These are phyloP conservation scores for Molorchus minor DNA, from an alignment of 2,888 invertebrate species.

Conservation along the genomic window DNA sequence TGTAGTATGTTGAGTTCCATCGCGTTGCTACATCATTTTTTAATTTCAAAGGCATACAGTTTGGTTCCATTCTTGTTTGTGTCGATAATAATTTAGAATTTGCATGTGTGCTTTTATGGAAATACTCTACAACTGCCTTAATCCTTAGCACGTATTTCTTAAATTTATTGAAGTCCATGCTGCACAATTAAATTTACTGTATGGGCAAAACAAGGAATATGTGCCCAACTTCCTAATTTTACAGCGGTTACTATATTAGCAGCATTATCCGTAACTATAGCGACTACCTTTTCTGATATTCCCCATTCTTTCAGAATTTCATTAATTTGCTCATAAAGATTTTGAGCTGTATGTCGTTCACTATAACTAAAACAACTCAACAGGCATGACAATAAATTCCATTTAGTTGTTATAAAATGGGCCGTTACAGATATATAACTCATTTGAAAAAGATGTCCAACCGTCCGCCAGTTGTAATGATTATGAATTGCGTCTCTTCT, in stretches of 20 bases:
- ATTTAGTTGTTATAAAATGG: slow-evolving; percentile 27
- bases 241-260: slow-evolving; percentile 26
- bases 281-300: slow-evolving; percentile 24
- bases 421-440: slow-evolving; percentile 32
- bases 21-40: slow-evolving; percentile 30
- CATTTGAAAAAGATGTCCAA: slow-evolving; percentile 31
- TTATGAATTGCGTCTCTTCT: slow-evolving; percentile 14
- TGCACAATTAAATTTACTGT: slow-evolving; percentile 29
- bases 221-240: slow-evolving; percentile 16
- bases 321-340: slow-evolving; percentile 21
- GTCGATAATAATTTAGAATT: slow-evolving; percentile 23
- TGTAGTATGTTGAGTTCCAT: slow-evolving; percentile 33
- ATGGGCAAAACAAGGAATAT: slow-evolving; percentile 33
- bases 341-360: slow-evolving; percentile 27
- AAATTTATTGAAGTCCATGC: slow-evolving; percentile 19
- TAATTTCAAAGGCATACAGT: slow-evolving; percentile 23
- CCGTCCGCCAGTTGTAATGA: slow-evolving; percentile 30
- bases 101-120: slow-evolving; percentile 30
- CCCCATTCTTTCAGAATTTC: slow-evolving; percentile 19
- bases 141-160: slow-evolving; percentile 15
- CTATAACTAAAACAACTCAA: slow-evolving; percentile 22
- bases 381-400: slow-evolving; percentile 23
- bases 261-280: slow-evolving; percentile 28
- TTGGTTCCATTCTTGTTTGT: slow-evolving; percentile 27
- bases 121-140: slow-evolving; percentile 27